Base-by-base conservation (phyloP, 1,140 invertebrate species). In the Ganaspis sp. region DNA sequence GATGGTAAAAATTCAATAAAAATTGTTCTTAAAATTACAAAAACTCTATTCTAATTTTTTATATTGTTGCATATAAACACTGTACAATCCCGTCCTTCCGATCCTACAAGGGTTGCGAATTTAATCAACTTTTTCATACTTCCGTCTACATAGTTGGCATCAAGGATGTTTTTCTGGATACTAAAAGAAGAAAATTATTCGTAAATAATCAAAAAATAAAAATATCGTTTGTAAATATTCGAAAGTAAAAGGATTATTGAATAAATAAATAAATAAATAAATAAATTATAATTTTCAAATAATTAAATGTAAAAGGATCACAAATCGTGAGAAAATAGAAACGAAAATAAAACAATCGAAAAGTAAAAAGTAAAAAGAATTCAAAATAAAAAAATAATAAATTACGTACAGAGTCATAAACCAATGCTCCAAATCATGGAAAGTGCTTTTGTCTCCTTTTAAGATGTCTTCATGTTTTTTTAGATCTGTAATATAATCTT, bases 351-450 rank as follows among this genome's bases (percentile, higher is more conserved):
- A n/a, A n/a, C n/a, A n/a, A n/a, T n/a, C n/a, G n/a, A n/a, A n/a
- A n/a, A n/a, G n/a, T 34, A 34, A 3, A 34, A 34, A 34, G 6
- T 34, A 34, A 34, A 34, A 2, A 34, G 70, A 40, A 72, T 5
- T 64, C 21, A 26, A 15, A 26, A 40, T 38, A 26, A 15, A 23
- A 69, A 76, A 69, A 82, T 49, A 49, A 49, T 49, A 75, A 69
- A 69, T 70, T 83, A 87, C 85, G 73, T 86, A 90, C 86, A 90
- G 80, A 77, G 91, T 87, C 12, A 85, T 88, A 72, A 92, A 88
- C 58, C 87, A 88, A 72, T 87, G 85, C 76, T 92, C 89, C 75
- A 92, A 86, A 9, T 85, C 84, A 0, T 89, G 80, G 0, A 85
- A 76, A 0, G 75, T 76, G 4, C 85, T 79, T 76, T 90, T 87